phyloP scores from a whole-genome alignment of 1,140 invertebrate genomes.

The Drosophila virilis region DNA sequence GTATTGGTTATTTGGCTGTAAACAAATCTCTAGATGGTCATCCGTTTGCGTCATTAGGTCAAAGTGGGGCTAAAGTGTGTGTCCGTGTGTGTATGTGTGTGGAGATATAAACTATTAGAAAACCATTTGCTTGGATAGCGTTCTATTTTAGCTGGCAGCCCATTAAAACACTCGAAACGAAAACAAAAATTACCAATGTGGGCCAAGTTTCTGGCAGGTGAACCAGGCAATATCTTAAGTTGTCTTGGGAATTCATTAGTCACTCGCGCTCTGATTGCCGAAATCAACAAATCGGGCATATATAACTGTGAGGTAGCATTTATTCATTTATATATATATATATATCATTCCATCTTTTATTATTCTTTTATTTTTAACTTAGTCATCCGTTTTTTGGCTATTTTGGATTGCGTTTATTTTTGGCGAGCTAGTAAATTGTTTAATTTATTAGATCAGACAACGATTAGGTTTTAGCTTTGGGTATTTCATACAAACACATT shows the following conservation, averaged over 20 bases:
- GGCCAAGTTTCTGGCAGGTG: slow-evolving; percentile 32
- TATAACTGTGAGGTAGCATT: slow-evolving; percentile 16
- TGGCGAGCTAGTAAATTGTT: slow-evolving; percentile 36
- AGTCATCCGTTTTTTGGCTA: slow-evolving; percentile 37
- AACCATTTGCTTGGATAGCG: slow-evolving; percentile 30
- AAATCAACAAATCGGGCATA: slow-evolving; percentile 15
- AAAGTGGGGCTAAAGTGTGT: slow-evolving; percentile 10
- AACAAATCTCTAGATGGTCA: slow-evolving; percentile 50
- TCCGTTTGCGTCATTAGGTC: slow-evolving; percentile 58
- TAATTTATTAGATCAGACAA: slow-evolving; percentile 49
- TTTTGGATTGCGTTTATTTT: slow-evolving; percentile 45
- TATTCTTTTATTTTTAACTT: slow-evolving; percentile 1
- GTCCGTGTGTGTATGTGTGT: too few relatives aligned
- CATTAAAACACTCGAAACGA: slow-evolving; percentile 36
- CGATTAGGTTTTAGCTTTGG: slow-evolving; percentile 19
- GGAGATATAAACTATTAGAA: slow-evolving; percentile 38
- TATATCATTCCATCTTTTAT: neutral
- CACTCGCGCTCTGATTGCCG: slow-evolving; percentile 25
- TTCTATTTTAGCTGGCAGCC: slow-evolving; percentile 55
- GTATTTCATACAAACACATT: neutral
- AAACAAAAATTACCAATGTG: slow-evolving; percentile 7
- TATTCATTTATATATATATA: slow-evolving; percentile 18
- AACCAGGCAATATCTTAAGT: slow-evolving; percentile 31
- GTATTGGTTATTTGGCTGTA: slow-evolving; percentile 34
- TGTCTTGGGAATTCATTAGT: slow-evolving; percentile 46